Conservation (phyloP, 2,888 invertebrate species). For the Lithophane leautieri region DNA sequence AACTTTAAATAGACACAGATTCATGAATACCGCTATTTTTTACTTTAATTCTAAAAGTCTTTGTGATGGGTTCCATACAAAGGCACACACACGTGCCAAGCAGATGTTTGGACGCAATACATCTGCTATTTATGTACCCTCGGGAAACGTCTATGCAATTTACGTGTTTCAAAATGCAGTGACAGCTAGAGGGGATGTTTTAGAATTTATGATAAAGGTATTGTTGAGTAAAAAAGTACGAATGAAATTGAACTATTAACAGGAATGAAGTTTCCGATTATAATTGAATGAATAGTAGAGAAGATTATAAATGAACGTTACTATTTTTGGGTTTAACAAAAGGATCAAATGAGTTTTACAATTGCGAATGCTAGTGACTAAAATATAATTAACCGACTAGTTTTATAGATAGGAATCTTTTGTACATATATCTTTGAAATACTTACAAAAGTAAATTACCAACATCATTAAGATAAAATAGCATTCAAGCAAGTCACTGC, state of each 20-base stretch:
- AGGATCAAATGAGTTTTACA: neutral
- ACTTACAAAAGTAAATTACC: neutral
- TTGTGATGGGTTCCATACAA: slow-evolving; percentile 45
- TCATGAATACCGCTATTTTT: slow-evolving; percentile 51
- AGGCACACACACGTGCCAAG: slow-evolving; percentile 79
- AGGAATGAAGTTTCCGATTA: neutral
- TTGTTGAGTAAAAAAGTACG: slow-evolving; percentile 32
- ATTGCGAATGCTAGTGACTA: neutral
- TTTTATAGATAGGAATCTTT: neutral
- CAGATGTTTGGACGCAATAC: slow-evolving; percentile 80
- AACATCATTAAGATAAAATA: slow-evolving; percentile 24
- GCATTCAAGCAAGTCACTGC: slow-evolving; percentile 22
- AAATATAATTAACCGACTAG: neutral
- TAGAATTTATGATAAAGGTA: slow-evolving; percentile 31
- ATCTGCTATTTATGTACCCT: slow-evolving; percentile 73
- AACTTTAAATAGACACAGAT: slow-evolving; percentile 42
- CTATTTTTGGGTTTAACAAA: neutral
- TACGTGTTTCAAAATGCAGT: slow-evolving; percentile 42
- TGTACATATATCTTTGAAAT: neutral
- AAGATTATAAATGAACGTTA: neutral
- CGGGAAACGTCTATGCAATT: slow-evolving; percentile 53
- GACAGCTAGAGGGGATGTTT: slow-evolving; percentile 39
- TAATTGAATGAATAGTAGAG: neutral
- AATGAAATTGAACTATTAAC: slow-evolving; percentile 17
- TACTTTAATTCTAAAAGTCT: slow-evolving; percentile 16